A percentile compares a stretch with the other conserved stretches of the same genome.
These are phyloP conservation scores for Syngnathus typhle DNA, from an alignment of 2,113 vertebrate genomes.

Conservation along the genomic window DNA sequence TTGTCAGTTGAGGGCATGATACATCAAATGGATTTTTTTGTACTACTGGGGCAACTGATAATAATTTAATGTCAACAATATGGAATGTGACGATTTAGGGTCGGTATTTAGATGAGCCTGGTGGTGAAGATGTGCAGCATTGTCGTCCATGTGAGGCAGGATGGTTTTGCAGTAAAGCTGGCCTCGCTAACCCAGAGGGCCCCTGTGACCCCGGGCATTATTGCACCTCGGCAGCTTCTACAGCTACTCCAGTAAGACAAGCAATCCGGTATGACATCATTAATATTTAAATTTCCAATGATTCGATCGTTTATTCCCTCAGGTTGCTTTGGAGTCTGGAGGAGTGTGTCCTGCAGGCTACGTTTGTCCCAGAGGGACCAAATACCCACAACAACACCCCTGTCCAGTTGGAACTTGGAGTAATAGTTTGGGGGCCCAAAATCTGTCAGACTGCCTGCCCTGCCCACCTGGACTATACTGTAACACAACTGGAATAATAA, in stretches of 20 bases:
- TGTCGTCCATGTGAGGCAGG: slow-evolving; percentile 78
- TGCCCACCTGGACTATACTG: slow-evolving; percentile 83
- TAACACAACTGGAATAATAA: slow-evolving; percentile 67
- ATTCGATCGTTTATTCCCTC: background rate
- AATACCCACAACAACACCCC: slow-evolving; percentile 66
- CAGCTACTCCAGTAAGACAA: slow-evolving; percentile 74
- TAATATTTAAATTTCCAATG: no score
- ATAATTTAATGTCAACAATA: background rate
- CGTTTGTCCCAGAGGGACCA: slow-evolving; percentile 76
- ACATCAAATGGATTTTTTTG: background rate
- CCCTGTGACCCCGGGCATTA: slow-evolving; percentile 72
- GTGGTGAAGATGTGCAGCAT: slow-evolving; percentile 55
- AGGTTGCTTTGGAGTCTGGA: slow-evolving; percentile 74
- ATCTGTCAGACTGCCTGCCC: slow-evolving; percentile 71
- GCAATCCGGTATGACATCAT: background rate
- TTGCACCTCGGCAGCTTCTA: slow-evolving; percentile 69
- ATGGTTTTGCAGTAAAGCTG: slow-evolving; percentile 73
- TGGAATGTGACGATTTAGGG: slow-evolving; percentile 66
- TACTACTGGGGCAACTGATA: background rate
- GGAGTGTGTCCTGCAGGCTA: slow-evolving; percentile 77
- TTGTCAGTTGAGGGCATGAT: slow-evolving; percentile 61
- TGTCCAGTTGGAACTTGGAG: slow-evolving; percentile 85
- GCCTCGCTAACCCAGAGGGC: slow-evolving; percentile 75
- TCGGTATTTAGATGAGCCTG: slow-evolving; percentile 62
- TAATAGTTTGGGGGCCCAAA: slow-evolving; percentile 65